Conservation (phyloP, 2,113 vertebrate genomes). For the Myrmecobius fasciatus region DNA sequence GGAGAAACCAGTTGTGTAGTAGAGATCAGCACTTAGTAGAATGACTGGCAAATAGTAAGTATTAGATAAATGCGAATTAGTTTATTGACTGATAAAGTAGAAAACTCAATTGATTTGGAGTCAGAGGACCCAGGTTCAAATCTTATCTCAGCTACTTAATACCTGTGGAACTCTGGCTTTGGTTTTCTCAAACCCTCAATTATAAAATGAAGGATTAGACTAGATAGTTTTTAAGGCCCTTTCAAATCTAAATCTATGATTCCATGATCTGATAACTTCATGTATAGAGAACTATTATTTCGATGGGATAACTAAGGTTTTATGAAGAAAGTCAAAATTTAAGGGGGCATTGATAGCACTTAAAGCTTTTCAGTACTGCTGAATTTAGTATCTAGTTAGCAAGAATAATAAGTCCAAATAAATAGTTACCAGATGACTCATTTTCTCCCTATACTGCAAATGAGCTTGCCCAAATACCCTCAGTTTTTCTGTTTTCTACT, state of each 20-base stretch:
- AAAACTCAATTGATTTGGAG: not conserved
- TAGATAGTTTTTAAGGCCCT: not conserved
- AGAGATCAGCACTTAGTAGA: not conserved
- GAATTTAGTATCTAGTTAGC: not conserved
- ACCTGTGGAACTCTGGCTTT: not conserved
- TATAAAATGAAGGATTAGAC: not conserved
- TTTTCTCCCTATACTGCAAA: not conserved
- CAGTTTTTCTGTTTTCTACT: not conserved
- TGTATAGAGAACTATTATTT: not conserved
- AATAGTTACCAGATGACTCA: not conserved
- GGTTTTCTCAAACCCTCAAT: slow-evolving; percentile 24
- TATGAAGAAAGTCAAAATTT: not conserved
- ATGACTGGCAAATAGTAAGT: not conserved
- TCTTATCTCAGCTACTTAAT: not conserved
- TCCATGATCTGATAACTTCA: not conserved
- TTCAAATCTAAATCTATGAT: not conserved
- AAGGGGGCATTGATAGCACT: not conserved
- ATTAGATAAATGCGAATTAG: not conserved
- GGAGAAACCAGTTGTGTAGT: not conserved
- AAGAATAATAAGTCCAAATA: not conserved
- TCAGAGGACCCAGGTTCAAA: not conserved
- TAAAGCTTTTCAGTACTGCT: not conserved
- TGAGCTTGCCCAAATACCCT: not conserved
- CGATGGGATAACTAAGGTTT: not conserved
- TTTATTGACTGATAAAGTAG: not conserved